Evolutionary conservation across 2,888 invertebrate genomes (phyloP).

Genomic region (Adineta ricciae): DNA sequence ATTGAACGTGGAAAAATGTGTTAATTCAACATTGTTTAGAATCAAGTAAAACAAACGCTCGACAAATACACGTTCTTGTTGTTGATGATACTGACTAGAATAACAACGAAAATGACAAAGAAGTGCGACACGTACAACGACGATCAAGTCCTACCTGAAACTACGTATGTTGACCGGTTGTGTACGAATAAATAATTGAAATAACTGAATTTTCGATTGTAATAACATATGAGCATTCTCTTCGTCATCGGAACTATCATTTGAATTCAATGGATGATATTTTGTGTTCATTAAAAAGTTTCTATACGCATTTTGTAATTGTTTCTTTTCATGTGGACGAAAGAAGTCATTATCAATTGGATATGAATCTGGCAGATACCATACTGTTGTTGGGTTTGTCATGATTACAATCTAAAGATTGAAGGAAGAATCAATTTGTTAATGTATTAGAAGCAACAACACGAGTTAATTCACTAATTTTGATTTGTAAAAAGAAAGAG

Average conservation of each 20-base stretch:
- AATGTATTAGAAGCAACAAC: neutral
- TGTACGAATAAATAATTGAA: constrained; percentile 20
- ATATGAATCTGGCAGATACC: neutral
- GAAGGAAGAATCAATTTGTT: neutral
- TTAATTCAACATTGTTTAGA: constrained; percentile 7
- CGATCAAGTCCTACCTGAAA: neutral
- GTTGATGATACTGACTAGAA: neutral
- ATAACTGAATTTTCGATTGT: constrained; percentile 14
- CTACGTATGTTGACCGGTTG: neutral
- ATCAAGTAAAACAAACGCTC: neutral
- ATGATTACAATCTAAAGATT: neutral
- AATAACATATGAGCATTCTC: neutral
- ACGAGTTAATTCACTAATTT: neutral
- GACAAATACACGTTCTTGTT: neutral
- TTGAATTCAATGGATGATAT: neutral
- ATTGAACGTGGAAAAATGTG: constrained; percentile 13
- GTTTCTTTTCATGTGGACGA: constrained; percentile 7
- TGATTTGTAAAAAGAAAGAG: neutral
- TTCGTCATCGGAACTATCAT: neutral
- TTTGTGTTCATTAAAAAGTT: constrained; percentile 1
- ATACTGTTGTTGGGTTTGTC: neutral
- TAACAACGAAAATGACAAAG: neutral
- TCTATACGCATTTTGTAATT: neutral
- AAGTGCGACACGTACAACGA: no score
- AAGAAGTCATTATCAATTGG: neutral